Percentiles rank a stretch among this genome's conserved stretches.
These are phyloP conservation scores for Enteromius radiatus DNA, from an alignment of 2,797 vertebrate species.

Conservation along the genomic window DNA sequence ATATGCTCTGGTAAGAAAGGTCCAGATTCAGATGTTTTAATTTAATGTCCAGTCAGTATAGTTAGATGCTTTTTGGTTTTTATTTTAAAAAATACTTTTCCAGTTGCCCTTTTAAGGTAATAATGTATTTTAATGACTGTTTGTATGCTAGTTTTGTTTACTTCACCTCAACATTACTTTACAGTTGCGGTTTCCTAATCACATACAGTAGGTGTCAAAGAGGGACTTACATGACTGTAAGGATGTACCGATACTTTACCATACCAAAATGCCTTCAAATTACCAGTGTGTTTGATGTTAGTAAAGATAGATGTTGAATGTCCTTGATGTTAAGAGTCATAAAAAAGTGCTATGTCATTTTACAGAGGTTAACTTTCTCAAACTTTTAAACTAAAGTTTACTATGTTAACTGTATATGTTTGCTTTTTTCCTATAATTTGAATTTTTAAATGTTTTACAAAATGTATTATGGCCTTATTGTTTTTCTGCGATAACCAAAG, in stretches of 20 bases:
- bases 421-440: not conserved
- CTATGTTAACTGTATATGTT: not conserved
- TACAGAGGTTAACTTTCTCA: not conserved
- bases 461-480: not conserved
- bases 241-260: not conserved
- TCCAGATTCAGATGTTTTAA: not conserved
- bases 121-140: too few relatives aligned
- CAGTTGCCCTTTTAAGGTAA: too few relatives aligned
- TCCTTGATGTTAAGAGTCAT: not conserved
- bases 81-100: not conserved
- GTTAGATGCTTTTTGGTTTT: not conserved
- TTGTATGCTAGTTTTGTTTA: too few relatives aligned
- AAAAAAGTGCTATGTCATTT: not conserved
- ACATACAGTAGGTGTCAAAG: not conserved
- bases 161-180: not conserved
- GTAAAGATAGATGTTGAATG: not conserved
- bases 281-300: not conserved
- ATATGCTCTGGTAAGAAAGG: not conserved
- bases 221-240: not conserved
- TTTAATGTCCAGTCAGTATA: not conserved
- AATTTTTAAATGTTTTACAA: not conserved
- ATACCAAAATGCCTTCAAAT: not conserved
- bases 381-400: not conserved
- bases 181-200: not conserved
- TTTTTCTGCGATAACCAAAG: not conserved